A percentile compares a stretch with the other conserved stretches of the same genome.
phyloP scores from a whole-genome alignment of 37 sponge, comb jelly and placozoan species.

The Agelas oroides region DNA sequence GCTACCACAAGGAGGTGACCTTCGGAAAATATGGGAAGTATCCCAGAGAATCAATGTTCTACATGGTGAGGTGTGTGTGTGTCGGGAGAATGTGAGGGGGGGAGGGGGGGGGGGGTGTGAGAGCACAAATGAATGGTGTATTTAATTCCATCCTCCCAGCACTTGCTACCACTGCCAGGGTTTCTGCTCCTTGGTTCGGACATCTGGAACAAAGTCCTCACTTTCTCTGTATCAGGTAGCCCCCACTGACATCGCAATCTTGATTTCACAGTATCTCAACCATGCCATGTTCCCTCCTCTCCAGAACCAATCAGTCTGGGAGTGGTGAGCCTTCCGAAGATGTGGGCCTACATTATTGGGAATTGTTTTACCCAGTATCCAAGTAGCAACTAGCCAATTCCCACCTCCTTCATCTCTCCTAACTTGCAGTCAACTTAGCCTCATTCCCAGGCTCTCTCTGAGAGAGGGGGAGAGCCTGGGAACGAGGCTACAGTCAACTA shows the following conservation, averaged over 20 bases:
- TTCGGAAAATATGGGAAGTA: slow-evolving; percentile 87
- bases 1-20: slow-evolving; percentile 69
- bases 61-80: slow-evolving; percentile 65
- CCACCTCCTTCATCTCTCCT: too few relatives aligned
- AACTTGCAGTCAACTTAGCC: too few relatives aligned
- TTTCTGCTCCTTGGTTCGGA: slow-evolving; percentile 78
- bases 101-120: not conserved
- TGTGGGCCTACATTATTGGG: slow-evolving; percentile 78
- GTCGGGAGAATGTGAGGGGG: too few relatives aligned
- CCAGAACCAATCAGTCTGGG: slow-evolving; percentile 32
- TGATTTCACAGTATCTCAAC: not conserved
- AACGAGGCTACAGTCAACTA: too few relatives aligned
- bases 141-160: not conserved
- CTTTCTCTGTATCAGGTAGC: slow-evolving; percentile 71
- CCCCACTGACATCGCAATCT: not conserved
- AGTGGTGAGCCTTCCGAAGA: slow-evolving; percentile 57
- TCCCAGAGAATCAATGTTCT: slow-evolving; percentile 93
- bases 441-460: not conserved
- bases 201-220: slow-evolving; percentile 28
- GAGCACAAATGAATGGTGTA: too few relatives aligned
- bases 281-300: not conserved
- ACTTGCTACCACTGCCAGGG: slow-evolving; percentile 81
- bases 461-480: too few relatives aligned
- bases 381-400: too few relatives aligned
- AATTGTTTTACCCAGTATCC: slow-evolving; percentile 89